These are phyloP conservation scores for Drosophila quadrilineata DNA, from an alignment of 1,140 invertebrate genomes.

Conservation along the genomic window DNA sequence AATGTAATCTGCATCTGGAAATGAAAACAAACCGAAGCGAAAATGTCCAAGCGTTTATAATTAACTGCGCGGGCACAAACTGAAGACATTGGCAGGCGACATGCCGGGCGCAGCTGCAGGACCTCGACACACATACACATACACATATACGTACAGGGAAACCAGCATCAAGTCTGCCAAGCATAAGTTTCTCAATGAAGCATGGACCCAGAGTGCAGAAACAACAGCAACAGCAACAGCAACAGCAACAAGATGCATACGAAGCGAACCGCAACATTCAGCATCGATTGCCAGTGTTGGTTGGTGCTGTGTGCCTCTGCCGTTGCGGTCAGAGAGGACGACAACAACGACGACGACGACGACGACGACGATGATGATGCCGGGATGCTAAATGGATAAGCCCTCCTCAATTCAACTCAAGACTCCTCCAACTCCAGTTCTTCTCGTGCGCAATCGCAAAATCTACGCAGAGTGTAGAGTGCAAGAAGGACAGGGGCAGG, in stretches of 20 bases:
- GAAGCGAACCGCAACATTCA: not conserved
- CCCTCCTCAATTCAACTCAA: conserved; percentile 59
- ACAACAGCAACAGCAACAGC: no score
- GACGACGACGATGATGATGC: conserved; percentile 8
- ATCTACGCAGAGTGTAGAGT: conserved; percentile 53
- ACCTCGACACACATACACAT: conserved; percentile 49
- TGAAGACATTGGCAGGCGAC: conserved; percentile 72
- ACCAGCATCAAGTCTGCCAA: conserved; percentile 51
- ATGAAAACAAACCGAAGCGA: conserved; percentile 77
- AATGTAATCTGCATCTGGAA: conserved; percentile 81
- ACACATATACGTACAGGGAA: no score
- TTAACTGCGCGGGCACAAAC: conserved; percentile 76
- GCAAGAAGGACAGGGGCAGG: no score
- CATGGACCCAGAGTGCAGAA: conserved; percentile 49
- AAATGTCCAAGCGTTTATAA: conserved; percentile 81
- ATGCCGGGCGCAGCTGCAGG: conserved; percentile 65
- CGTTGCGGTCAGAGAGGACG: conserved; percentile 9
- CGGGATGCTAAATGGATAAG: conserved; percentile 31
- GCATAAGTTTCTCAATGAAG: conserved; percentile 72
- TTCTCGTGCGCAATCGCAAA: conserved; percentile 56
- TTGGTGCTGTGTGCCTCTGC: conserved; percentile 1
- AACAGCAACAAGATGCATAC: conserved; percentile 18
- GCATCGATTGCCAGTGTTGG: no score
- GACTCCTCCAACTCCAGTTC: not conserved
- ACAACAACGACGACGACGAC: conserved; percentile 15